A percentile compares a stretch with the other conserved stretches of the same genome.
Conservation (phyloP, 2,888 invertebrate genomes). For the Hirudinaria manillensis region DNA sequence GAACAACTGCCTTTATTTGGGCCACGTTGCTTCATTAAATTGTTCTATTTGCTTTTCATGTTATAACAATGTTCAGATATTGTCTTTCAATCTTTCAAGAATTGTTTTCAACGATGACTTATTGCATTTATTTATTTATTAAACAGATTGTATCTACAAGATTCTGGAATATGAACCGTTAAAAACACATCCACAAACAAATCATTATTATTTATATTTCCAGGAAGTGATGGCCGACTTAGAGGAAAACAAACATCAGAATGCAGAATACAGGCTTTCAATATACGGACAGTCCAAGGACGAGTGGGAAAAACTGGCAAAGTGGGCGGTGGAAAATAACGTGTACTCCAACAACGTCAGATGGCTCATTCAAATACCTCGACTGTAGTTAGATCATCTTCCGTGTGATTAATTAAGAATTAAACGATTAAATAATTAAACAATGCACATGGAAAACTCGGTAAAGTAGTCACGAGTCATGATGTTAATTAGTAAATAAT, state of each 20-base stretch:
- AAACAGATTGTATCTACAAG: neutral
- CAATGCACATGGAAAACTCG: too few relatives aligned
- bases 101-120: too few relatives aligned
- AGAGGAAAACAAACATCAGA: slow-evolving; percentile 98
- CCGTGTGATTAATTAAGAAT: neutral
- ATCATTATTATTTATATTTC: neutral
- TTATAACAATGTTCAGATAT: neutral
- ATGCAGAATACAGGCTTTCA: slow-evolving; percentile 87
- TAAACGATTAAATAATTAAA: too few relatives aligned
- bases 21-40: neutral
- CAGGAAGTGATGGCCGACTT: slow-evolving; percentile 89
- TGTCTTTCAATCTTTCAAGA: too few relatives aligned
- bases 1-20: neutral
- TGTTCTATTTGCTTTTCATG: neutral
- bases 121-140: neutral
- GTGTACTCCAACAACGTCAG: slow-evolving; percentile 93
- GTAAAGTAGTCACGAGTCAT: too few relatives aligned
- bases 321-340: slow-evolving; percentile 85
- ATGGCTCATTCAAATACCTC: slow-evolving; percentile 94
- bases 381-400: slow-evolving; percentile 80
- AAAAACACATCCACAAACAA: neutral
- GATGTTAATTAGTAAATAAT: too few relatives aligned
- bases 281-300: slow-evolving; percentile 87
- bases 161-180: neutral
- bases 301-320: slow-evolving; percentile 94